Evolutionary conservation across 2,113 vertebrate species (phyloP).

Genomic region (Meles meles): DNA sequence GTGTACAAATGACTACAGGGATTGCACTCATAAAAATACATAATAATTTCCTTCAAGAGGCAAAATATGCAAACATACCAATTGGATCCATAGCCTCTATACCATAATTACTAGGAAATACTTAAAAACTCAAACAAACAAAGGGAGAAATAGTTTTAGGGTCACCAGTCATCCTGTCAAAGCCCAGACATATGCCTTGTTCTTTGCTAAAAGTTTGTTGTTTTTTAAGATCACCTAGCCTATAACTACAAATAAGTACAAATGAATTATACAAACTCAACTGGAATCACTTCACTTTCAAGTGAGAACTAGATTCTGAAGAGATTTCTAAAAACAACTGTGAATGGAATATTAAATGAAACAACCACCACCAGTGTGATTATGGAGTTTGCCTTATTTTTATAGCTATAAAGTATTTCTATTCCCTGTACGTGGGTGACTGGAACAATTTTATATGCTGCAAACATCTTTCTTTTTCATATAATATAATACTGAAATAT

Average conservation of each 20-base stretch:
- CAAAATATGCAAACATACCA: neutral
- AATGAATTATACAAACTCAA: neutral
- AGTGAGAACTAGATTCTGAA: neutral
- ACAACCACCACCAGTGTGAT: neutral
- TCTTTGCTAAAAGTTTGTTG: neutral
- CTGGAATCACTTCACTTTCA: neutral
- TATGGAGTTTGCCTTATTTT: neutral
- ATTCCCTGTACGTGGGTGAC: neutral
- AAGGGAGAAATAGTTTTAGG: neutral
- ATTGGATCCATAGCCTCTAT: neutral
- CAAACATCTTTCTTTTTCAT: neutral
- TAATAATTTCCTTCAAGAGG: neutral
- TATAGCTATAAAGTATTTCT: neutral
- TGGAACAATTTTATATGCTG: neutral
- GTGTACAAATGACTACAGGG: neutral
- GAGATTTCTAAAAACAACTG: neutral
- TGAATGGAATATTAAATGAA: neutral
- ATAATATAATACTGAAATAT: neutral
- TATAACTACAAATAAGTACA: neutral
- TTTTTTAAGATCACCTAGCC: neutral
- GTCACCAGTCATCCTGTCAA: neutral
- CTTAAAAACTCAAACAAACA: neutral
- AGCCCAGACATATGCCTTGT: neutral
- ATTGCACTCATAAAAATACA: neutral
- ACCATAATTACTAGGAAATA: neutral